A percentile compares a stretch with the other conserved stretches of the same genome.
These are phyloP conservation scores for Diaprepes abbreviatus DNA, from an alignment of 2,888 invertebrate species.

Conservation along the genomic window DNA sequence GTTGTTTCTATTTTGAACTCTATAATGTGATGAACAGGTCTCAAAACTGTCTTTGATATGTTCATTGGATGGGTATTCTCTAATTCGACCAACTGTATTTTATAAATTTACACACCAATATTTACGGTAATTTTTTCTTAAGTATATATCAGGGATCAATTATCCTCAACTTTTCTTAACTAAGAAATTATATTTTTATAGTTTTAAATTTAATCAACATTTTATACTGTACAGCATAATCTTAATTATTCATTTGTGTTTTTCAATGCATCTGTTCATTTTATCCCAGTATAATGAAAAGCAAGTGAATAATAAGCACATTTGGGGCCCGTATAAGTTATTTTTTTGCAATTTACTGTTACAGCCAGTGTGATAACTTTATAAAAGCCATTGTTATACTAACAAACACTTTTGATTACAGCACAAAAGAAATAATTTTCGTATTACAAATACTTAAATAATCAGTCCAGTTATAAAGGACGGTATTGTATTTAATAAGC, in stretches of 20 bases:
- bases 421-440: constrained; percentile 22
- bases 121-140: no score
- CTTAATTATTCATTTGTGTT: not conserved
- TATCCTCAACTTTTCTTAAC: no score
- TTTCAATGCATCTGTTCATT: not conserved
- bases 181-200: no score
- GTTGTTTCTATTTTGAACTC: no score
- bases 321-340: constrained; percentile 1
- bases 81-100: no score
- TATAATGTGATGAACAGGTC: no score
- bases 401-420: constrained; percentile 26
- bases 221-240: not conserved
- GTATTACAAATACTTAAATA: not conserved
- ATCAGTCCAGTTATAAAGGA: constrained; percentile 1
- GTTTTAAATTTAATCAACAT: not conserved
- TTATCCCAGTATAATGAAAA: not conserved
- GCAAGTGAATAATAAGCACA: not conserved
- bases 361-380: constrained; percentile 14
- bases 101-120: no score
- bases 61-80: no score
- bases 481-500: no score
- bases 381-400: constrained; percentile 27
- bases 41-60: no score
- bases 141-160: no score
- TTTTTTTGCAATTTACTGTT: constrained; percentile 12